Evolutionary conservation across 2,113 vertebrate species (phyloP), one percentile per base, ranked within the genome.

Genomic region (Hydropotes inermis): DNA sequence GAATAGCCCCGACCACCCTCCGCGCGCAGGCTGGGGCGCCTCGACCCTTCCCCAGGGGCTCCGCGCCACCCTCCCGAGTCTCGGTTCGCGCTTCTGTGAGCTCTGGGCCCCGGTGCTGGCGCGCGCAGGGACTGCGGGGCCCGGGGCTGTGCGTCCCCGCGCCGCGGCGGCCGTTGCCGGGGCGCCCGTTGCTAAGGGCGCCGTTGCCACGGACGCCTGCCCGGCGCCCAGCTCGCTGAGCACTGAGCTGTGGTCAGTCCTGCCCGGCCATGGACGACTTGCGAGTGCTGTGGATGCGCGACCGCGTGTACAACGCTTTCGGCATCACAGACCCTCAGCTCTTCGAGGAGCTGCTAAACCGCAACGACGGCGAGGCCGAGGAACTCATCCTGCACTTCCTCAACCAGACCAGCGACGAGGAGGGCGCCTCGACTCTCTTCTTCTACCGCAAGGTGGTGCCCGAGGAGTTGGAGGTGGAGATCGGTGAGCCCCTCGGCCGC

Each of bases 281-380:
- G 84, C 99, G 99, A 43, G 95, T 99, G 97, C 99, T 98, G 96
- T 99, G 99, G 99, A 97, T 99, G 58, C 98, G 99, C 92, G 98
- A 99, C 91, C 98, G 98, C 2, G 98, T 99, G 1, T 99, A 98
- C 39, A 57, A 93, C 0, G 97, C 97, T 8, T 98, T 99, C 58
- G 87, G 95, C 76, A 90, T 99, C 54, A 55, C 27, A 0, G 98
- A 99, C 19, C 98, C 98, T 3, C 83, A 61, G 25, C 98, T 98
- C 74, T 99, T 99, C 64, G 99, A 99, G 93, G 99, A 99, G 50
- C 98, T 99, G 61, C 98, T 99, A 57, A 98, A 5, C 43, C 99
- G 99, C 5, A 52, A 94, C 3, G 99, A 99, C 16, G 99, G 99
- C 79, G 98, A 98, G 86, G 99, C 97, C 0, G 99, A 99, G 11